Base-by-base conservation (phyloP, 2,797 vertebrate genomes). In the Notamacropus eugenii region DNA sequence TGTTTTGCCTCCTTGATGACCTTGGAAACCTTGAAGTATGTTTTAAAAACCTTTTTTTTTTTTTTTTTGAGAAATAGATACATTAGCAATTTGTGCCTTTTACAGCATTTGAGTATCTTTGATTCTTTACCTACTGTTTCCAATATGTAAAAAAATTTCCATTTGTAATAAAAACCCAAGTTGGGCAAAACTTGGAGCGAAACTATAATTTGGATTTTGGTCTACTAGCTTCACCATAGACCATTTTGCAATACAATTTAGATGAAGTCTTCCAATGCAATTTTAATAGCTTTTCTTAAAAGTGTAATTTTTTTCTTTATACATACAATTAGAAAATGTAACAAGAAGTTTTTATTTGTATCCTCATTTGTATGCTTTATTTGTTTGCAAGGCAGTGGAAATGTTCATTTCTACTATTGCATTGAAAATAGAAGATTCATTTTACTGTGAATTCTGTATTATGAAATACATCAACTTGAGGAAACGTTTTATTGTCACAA, bases 341-440 rank as follows among this genome's bases (percentile, higher is more conserved):
- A 3, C 34, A 67, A 19, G n/a, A 40, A 74, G 16, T 40, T 74
- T 74, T 74, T 74, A 74, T 74, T 74, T 74, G 19, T 74, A 40
- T 34, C 34, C 34, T n/a, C 62, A 74, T 74, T 74, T 74, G 62
- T 74, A n/a, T 28, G 27, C 56, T 57, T n/a, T 54, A 58, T 95
- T 97, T 95, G 52, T 74, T 97, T 92, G 4, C 67, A 96, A 62
- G 9, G 90, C 55, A 95, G 1, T 95, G 50, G 90, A n/a, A 91
- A 94, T 8, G n/a, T 90, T 92, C 62, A 29, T 91, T 93, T 96
- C 29, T 96, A 94, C 59, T 29, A 54, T 67, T 93, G 52, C 46
- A 54, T 82, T 67, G 94, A 74, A 95, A 95, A 92, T 95, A 50
- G 59, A 91, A 96, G 34, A 8, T 92, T 93, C 22, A 94, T 96